A percentile compares a stretch with the other conserved stretches of the same genome.
These are phyloP conservation scores for Metacarcinus magister DNA, from an alignment of 2,888 invertebrate species.

Conservation along the genomic window DNA sequence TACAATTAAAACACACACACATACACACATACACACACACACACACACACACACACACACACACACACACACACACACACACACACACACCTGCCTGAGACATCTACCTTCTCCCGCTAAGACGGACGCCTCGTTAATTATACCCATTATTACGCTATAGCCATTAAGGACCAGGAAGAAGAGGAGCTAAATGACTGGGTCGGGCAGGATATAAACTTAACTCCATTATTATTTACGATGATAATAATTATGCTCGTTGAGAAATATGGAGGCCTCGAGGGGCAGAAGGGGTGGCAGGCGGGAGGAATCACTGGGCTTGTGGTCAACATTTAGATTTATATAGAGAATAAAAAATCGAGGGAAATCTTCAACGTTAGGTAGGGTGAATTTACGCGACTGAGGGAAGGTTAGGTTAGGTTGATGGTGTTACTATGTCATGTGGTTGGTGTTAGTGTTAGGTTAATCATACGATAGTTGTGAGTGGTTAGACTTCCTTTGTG, in stretches of 20 bases:
- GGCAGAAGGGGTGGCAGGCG: not conserved
- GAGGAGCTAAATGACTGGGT: not conserved
- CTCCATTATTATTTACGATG: conserved; percentile 21
- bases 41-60: conserved; percentile 63
- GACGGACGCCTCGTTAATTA: conserved; percentile 39
- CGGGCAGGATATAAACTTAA: not conserved
- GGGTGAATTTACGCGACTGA: not conserved
- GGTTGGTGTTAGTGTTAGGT: too few relatives aligned
- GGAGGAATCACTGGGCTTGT: not conserved
- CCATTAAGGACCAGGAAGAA: not conserved
- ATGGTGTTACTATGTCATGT: not conserved
- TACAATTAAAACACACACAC: conserved; percentile 28
- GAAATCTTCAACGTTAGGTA: not conserved
- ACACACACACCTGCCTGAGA: not conserved
- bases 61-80: conserved; percentile 52
- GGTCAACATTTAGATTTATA: not conserved
- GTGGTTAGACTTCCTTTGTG: too few relatives aligned
- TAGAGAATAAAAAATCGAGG: not conserved
- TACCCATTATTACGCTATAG: conserved; percentile 8
- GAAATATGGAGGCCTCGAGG: not conserved
- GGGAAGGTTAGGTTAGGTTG: not conserved
- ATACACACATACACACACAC: conserved; percentile 48
- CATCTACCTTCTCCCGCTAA: not conserved
- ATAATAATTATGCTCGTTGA: not conserved
- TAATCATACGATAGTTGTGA: too few relatives aligned